Percentiles rank a stretch among this genome's conserved stretches.
Evolutionary conservation across 2,888 invertebrate species (phyloP).

Genomic region (Halictus ligatus): DNA sequence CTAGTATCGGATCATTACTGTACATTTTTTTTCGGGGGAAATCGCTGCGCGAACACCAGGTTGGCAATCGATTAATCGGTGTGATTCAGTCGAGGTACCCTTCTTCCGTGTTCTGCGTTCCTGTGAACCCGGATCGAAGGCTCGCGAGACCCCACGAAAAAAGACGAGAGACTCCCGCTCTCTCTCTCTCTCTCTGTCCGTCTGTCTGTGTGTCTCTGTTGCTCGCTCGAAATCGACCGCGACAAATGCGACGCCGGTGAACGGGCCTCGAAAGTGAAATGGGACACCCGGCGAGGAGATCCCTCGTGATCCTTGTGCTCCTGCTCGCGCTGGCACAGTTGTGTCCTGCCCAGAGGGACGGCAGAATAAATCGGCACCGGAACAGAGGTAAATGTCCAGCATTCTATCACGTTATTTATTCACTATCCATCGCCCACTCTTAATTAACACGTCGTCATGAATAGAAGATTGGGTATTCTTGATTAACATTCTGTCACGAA

Average conservation of each 20-base stretch:
- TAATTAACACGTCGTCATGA: not conserved
- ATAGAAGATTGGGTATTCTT: not conserved
- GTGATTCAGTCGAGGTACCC: conserved; percentile 18
- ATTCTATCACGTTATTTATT: conserved; percentile 14
- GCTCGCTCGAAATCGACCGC: conserved; percentile 12
- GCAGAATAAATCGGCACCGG: conserved; percentile 55
- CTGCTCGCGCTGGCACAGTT: conserved; percentile 63
- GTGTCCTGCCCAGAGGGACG: conserved; percentile 63
- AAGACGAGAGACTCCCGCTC: not conserved
- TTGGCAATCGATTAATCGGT: not conserved
- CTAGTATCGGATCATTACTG: not conserved
- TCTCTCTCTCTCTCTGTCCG: not conserved
- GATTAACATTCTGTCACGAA: not conserved
- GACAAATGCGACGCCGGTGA: conserved; percentile 65
- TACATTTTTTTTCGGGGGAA: not conserved
- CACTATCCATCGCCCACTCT: not conserved
- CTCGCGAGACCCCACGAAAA: not conserved
- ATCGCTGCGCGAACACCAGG: not conserved
- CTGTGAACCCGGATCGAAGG: conserved; percentile 13
- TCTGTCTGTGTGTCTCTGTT: too few species aligned
- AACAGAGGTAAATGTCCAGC: conserved; percentile 70
- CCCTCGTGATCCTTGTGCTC: conserved; percentile 66
- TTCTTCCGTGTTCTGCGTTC: not conserved
- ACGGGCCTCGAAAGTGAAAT: conserved; percentile 65
- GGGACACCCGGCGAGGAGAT: conserved; percentile 65